Base-by-base conservation (phyloP, 2,797 vertebrate species). In the Gambelia wislizenii region DNA sequence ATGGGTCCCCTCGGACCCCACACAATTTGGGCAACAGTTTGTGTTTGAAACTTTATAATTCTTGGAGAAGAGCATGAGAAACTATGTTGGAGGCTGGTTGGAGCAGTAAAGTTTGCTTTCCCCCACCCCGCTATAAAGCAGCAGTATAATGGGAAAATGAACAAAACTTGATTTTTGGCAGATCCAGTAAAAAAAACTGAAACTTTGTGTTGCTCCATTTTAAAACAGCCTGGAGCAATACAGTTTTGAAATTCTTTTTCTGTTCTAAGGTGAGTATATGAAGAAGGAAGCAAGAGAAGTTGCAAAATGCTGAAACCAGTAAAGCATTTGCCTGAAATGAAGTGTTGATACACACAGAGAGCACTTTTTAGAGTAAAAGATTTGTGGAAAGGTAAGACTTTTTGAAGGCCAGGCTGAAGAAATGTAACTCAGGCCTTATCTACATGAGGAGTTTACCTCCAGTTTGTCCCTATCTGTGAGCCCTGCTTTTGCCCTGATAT, bases 181-280 rank as follows among this genome's bases (percentile, higher is more conserved):
- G 49, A 84, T 70, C 47, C 22, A 70, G 72, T 72, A 84, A 72
- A 83, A 83, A 64, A 18, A 59, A 64, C 64, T 61, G 64, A 64
- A 52, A 70, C 47, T 47, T 84, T 47, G 61, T 33, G 44, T 69
- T 49, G 44, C 44, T 84, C 20, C 18, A 52, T 64, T 70, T 84
- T 22, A 54, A 54, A 52, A 54, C n/a, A 72, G 44, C 83, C 83
- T 27, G 36, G 36, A 89, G 69, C 16, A 0, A 83, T 83, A 91
- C 77, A 1, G 2, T 74, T 0, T 52, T 4, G 49, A 61, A 74
- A 44, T 76, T 56, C n/a, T 76, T 0, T 56, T 22, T 54, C 0
- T 0, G 1, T 0, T 56, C 80, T 54, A 49, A 87, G 7, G 20
- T 1, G 56, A 36, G 4, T 22, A 44, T 76, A 36, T 8, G 83